A percentile compares a stretch with the other conserved stretches of the same genome.
Conservation (phyloP, 2,888 invertebrate genomes). For the Congeria kusceri region DNA sequence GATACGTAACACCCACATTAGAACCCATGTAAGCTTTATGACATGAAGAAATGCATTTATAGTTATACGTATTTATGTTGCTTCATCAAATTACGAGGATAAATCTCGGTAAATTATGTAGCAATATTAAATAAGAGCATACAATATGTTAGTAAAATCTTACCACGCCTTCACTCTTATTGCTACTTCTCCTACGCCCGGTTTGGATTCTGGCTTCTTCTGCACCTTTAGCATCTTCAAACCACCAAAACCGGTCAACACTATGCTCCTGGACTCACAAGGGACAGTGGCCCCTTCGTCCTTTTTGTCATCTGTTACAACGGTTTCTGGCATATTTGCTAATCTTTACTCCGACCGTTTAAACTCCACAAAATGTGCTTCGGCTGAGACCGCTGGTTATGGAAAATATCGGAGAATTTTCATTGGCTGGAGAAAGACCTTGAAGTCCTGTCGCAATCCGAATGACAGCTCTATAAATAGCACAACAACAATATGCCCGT, state of each 20-base stretch:
- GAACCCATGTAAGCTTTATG: background rate
- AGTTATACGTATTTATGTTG: background rate
- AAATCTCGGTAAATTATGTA: too few relatives aligned
- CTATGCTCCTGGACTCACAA: conserved; percentile 94
- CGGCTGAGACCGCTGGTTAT: background rate
- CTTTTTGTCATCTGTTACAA: conserved; percentile 35
- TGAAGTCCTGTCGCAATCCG: conserved; percentile 11
- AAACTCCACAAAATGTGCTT: background rate
- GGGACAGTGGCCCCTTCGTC: conserved; percentile 84
- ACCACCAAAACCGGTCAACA: conserved; percentile 94
- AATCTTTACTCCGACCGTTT: background rate
- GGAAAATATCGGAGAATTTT: conserved; percentile 35
- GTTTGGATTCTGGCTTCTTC: conserved; percentile 91
- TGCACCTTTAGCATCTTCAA: conserved; percentile 93
- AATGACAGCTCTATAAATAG: conserved; percentile 1
- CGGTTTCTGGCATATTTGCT: conserved; percentile 66
- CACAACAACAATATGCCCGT: background rate
- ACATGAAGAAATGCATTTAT: background rate
- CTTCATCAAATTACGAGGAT: too few relatives aligned
- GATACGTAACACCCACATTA: background rate
- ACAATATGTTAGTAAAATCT: conserved; percentile 86
- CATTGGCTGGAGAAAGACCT: conserved; percentile 23
- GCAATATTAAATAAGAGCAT: conserved; percentile 5
- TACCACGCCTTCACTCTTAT: conserved; percentile 95
- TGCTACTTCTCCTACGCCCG: conserved; percentile 88